Base-by-base conservation (phyloP, 1,140 invertebrate genomes). In the Drosophila murphyi region DNA sequence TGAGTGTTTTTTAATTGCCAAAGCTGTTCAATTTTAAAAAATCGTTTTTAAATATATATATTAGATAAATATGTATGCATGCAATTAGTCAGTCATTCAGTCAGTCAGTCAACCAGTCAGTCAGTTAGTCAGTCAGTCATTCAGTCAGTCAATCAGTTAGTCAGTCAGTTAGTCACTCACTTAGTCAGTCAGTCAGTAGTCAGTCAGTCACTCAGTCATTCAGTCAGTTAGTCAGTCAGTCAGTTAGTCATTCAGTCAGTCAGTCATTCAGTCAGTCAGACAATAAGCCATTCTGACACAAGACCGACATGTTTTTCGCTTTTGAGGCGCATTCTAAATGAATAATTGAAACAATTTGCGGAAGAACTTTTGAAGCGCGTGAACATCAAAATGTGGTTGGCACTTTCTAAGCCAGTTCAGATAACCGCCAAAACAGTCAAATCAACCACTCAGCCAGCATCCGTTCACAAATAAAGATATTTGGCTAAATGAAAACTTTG, bases 281-380 rank as follows among this genome's bases (percentile, higher is more conserved):
- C 28, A 63, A 43, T 68, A 10, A 39, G 43, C 8, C 28, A 41
- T n/a, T 47, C 54, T 67, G 8, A 34, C 62, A 55, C 43, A n/a
- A 41, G 10, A 31, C 10, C 20, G 7, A 37, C 56, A 37, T 31
- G n/a, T 56, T 56, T 35, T 51, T 10, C 41, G 59, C 77, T 65
- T 35, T 41, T 62, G 55, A 45, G 31, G n/a, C 64, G 71, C 75
- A 82, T 78, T 71, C 57, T 62, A 12, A 68, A 68, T 82, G 71
- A 79, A 82, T 79, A 79, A 83, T 83, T 83, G 57, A 72, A 68
- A 57, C 61, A 55, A 51, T 63, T 65, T 34, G 34, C 55, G 29
- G 56, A 50, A 68, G 60, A 68, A 63, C 72, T 72, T 82, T 68
- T 70, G 54, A 70, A 47, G 52, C 54, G 51, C 32, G 52, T 63